Evolutionary conservation across 2,888 invertebrate genomes (phyloP), one percentile per base, ranked within the genome.

Genomic region (Dynastes hyllus): DNA sequence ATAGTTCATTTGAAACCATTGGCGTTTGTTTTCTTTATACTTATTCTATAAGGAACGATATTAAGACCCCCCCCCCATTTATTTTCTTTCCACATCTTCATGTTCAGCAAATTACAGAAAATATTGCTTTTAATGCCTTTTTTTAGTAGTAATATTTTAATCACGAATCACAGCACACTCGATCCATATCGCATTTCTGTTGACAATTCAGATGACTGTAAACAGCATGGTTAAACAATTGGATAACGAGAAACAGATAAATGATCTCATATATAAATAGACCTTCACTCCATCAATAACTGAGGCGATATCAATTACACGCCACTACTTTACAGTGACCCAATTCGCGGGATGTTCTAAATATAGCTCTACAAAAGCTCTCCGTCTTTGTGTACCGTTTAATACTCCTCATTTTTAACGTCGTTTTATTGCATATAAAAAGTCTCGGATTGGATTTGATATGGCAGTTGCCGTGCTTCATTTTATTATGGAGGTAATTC

Each of bases 291-390:
- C 40, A 27, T 73, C 73, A 61, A 73, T 73, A 73, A 73, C 45
- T 16, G 27, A 61, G 45, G 40, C 73, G 40, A 73, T 73, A 73
- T 73, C 73, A 73, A 73, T 73, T 73, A 73, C 73, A 73, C 27
- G 40, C 27, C 22, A 73, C 40, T 73, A 73, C 40, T 73, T 71
- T 71, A 53, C 58, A 11, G 61, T 45, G 73, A 73, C 73, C 73
- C 53, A 73, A 73, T 58, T 73, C 45, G 9, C 22, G 58, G 27
- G 16, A 27, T 55, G 45, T 58, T 58, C 73, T 73, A 73, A 73
- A 73, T 73, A 73, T 73, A 73, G 58, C 13, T 61, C 13, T 50
- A 37, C 32, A 29, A 27, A 69, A 69, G 50, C 50, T 45, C 37
- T 50, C 16, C 50, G 50, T 51, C 50, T 32, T 63, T 13, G 11